Evolutionary conservation across 53 echinoderm and acorn worm genomes (phyloP).

Genomic region (Mesocentrotus franciscanus): DNA sequence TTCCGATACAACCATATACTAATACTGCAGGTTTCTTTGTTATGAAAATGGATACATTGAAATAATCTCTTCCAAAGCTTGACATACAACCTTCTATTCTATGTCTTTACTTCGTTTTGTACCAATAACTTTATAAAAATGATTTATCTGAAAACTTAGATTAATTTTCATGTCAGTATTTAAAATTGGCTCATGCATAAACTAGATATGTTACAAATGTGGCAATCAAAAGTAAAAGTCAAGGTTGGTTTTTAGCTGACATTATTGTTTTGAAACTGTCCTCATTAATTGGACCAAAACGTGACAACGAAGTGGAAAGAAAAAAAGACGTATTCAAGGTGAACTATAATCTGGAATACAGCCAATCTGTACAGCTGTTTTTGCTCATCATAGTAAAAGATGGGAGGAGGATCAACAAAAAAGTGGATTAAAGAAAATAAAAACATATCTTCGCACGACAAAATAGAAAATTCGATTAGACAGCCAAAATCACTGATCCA

Average conservation of each 20-base stretch:
- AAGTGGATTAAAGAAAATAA: slow-evolving; percentile 54
- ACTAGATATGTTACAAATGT: neutral
- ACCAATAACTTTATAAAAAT: neutral
- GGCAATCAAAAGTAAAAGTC: neutral
- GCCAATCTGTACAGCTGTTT: slow-evolving; percentile 57
- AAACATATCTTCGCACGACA: slow-evolving; percentile 48
- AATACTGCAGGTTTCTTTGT: neutral
- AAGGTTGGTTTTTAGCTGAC: neutral
- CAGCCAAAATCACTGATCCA: slow-evolving; percentile 57
- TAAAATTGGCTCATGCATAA: too few relatives aligned
- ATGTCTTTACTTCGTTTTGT: neutral
- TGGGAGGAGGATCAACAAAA: slow-evolving; percentile 36
- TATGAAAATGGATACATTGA: neutral
- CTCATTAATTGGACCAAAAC: neutral
- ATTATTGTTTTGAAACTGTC: neutral
- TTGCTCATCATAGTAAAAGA: neutral
- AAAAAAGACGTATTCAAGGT: slow-evolving; percentile 18
- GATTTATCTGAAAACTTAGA: too few relatives aligned
- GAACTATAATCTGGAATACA: neutral
- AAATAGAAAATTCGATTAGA: slow-evolving; percentile 47
- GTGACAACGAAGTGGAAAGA: slow-evolving; percentile 3
- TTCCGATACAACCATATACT: neutral
- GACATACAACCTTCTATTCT: neutral
- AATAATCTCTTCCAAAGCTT: neutral
- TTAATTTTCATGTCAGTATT: too few relatives aligned